Base-by-base conservation (phyloP, 2,797 vertebrate species). In the Rhinichthys osculus region DNA sequence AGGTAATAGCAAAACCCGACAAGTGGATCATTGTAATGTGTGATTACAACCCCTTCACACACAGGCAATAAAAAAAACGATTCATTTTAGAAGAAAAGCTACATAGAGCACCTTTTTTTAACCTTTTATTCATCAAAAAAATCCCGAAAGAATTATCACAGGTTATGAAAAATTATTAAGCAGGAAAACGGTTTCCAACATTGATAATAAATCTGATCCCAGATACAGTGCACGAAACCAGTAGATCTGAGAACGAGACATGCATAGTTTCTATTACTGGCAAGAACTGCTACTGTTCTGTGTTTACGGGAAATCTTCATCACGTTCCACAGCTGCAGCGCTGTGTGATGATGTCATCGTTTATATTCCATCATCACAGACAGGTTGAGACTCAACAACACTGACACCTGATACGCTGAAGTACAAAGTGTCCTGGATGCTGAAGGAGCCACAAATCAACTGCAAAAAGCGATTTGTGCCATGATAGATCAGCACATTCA, bases 331-430 rank as follows among this genome's bases (percentile, higher is more conserved):
- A 17, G 38, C 33, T 71, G 42, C 27, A 27, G 21, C 4, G 16
- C 42, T 47, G 30, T 47, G 30, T 3, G 27, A 44, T 73, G 19
- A 83, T 80, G 67, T 57, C 42, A 87, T 64, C 5, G 3, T 54
- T 72, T 66, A n/a, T 80, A 83, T 80, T 71, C 76, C 4, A 69
- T 16, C 19, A 54, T 52, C 40, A 42, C 54, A 83, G 52, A 52
- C 38, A 62, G 4, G 2, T 74, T 21, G 33, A 57, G 38, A 76
- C 70, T n/a, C 19, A 50, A 79, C 47, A 40, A 79, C 47, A 40
- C 57, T 76, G 44, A 83, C 76, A 78, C 42, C 79, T 73, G 50
- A 78, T 17, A 40, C 1, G 1, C 19, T 57, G 11, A 77, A 77
- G 74, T 9, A 77, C 74, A 57, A 40, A 77, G 10, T 38, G 74